Conservation (phyloP, 1,140 invertebrate genomes). For the Zaprionus inermis region DNA sequence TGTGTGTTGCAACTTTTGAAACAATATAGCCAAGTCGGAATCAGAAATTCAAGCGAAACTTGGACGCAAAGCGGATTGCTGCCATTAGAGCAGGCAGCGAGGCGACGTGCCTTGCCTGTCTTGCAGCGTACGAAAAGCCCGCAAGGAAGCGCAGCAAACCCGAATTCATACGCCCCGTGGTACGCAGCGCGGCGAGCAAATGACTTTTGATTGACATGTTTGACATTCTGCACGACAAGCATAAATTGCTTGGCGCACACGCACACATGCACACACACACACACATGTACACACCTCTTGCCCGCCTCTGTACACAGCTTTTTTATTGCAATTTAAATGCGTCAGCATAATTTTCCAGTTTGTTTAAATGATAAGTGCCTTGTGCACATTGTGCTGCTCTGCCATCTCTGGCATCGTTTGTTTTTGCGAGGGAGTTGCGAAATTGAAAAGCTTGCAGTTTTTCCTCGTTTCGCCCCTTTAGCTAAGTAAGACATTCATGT, state of each 20-base stretch:
- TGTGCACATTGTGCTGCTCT: too few relatives aligned
- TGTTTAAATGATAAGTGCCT: conserved; percentile 46
- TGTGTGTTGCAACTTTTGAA: conserved; percentile 1
- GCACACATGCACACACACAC: not conserved
- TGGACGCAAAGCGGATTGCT: conserved; percentile 55
- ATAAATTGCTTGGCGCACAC: conserved; percentile 63
- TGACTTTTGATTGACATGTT: conserved; percentile 82
- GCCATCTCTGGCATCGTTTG: conserved; percentile 18
- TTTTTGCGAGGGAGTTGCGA: conserved; percentile 1
- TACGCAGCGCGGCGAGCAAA: conserved; percentile 61
- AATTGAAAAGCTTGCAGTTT: conserved; percentile 57
- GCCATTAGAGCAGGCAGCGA: conserved; percentile 35
- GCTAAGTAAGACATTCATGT: not conserved
- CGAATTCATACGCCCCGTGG: conserved; percentile 56
- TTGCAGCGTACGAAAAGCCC: conserved; percentile 26
- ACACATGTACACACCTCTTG: not conserved
- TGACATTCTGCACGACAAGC: conserved; percentile 78
- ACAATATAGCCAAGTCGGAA: conserved; percentile 8
- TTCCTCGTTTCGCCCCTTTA: not conserved
- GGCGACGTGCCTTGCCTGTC: conserved; percentile 49
- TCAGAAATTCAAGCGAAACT: not conserved
- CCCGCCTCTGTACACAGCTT: conserved; percentile 11
- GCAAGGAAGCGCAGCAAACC: conserved; percentile 20
- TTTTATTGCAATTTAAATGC: conserved; percentile 76
- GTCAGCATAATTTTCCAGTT: conserved; percentile 74